phyloP scores from a whole-genome alignment of 2,888 invertebrate genomes.

The Creontiades dilutus region DNA sequence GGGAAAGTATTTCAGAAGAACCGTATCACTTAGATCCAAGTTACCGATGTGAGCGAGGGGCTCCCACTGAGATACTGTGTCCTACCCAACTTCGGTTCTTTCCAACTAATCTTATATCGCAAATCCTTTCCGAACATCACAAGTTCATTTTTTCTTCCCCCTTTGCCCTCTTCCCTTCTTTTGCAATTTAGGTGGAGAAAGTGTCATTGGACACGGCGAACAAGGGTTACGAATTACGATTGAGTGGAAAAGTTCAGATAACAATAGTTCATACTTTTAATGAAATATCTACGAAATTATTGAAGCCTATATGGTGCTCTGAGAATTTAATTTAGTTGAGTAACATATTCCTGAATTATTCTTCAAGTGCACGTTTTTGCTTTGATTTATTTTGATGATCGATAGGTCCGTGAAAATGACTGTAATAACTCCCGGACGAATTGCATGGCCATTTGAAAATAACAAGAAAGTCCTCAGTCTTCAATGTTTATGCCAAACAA shows the following conservation, averaged over 20 bases:
- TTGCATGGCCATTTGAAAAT: too few relatives aligned
- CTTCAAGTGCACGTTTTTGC: too few relatives aligned
- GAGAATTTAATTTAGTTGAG: neutral
- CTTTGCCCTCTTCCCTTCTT: neutral
- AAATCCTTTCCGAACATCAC: conserved; percentile 29
- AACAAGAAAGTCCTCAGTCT: too few relatives aligned
- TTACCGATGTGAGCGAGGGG: conserved; percentile 35
- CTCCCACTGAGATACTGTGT: conserved; percentile 15
- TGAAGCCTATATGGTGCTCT: neutral
- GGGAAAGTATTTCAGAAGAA: conserved; percentile 20
- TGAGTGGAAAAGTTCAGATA: neutral
- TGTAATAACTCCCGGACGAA: too few relatives aligned
- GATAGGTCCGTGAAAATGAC: too few relatives aligned
- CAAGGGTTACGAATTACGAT: neutral
- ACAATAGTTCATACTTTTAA: neutral
- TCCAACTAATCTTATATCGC: conserved; percentile 26
- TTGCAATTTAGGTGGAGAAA: neutral
- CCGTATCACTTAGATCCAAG: conserved; percentile 35
- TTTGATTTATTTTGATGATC: too few relatives aligned
- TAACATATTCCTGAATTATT: too few relatives aligned
- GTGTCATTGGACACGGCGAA: neutral
- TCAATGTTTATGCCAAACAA: too few relatives aligned
- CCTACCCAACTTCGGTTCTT: conserved; percentile 20
- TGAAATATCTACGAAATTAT: neutral
- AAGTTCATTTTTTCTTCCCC: conserved; percentile 22